A percentile compares a stretch with the other conserved stretches of the same genome.
Evolutionary conservation across 1,140 invertebrate species (phyloP).

Genomic region (Solenopsis fugax): DNA sequence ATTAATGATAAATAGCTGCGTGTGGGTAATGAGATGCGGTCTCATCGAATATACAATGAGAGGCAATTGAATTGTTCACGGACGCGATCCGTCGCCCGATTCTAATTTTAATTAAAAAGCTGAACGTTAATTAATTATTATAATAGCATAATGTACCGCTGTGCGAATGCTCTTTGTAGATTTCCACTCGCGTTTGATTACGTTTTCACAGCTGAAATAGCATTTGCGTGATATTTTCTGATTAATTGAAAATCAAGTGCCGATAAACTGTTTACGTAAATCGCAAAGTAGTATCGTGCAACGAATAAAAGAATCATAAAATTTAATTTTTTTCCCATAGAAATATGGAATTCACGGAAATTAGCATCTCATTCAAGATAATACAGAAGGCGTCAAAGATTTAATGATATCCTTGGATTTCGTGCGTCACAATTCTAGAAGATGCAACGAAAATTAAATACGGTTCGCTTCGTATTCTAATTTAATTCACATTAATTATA

Average conservation of each 20-base stretch:
- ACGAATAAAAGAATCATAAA: background rate
- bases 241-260: conserved; percentile 6
- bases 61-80: background rate
- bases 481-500: conserved; percentile 7
- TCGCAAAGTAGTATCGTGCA: background rate
- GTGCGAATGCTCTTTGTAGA: background rate
- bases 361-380: background rate
- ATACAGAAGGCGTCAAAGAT: background rate
- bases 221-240: background rate
- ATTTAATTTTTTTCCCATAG: background rate
- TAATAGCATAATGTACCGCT: background rate
- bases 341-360: background rate
- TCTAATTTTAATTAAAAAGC: conserved; percentile 13
- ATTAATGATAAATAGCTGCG: background rate
- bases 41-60: conserved; percentile 7
- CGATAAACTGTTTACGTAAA: background rate
- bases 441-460: background rate
- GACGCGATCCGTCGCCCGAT: background rate
- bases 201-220: background rate
- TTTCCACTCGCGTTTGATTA: background rate
- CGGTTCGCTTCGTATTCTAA: background rate
- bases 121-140: conserved; percentile 33
- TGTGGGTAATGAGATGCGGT: background rate
- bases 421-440: background rate
- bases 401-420: conserved; percentile 7